phyloP scores from a whole-genome alignment of 2,113 vertebrate genomes.

The Podiceps cristatus region DNA sequence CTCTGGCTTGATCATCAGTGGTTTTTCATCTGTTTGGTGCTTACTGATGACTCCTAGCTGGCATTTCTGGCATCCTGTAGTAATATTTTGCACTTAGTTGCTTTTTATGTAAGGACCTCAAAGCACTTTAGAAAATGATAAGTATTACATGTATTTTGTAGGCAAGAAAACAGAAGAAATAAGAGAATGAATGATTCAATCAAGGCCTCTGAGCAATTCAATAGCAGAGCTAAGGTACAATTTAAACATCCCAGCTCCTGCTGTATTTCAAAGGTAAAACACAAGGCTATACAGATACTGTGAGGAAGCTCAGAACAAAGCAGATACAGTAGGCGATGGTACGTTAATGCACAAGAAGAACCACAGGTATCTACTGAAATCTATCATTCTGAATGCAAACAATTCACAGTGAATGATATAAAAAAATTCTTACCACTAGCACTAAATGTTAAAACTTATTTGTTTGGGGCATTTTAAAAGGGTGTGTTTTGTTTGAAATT shows the following conservation, averaged over 20 bases:
- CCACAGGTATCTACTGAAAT: background rate
- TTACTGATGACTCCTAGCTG: background rate
- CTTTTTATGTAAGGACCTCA: background rate
- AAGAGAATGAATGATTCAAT: background rate
- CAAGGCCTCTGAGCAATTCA: background rate
- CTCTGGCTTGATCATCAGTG: background rate
- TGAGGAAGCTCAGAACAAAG: background rate
- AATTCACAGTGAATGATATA: background rate
- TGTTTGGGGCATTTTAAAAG: background rate
- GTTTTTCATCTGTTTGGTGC: background rate
- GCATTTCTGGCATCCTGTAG: background rate
- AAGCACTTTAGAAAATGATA: background rate
- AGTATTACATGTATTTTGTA: background rate
- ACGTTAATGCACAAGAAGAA: background rate
- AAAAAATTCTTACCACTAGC: background rate
- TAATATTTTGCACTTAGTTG: background rate
- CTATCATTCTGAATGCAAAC: background rate
- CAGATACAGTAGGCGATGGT: background rate
- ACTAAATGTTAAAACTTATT: background rate
- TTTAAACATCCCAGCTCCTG: background rate
- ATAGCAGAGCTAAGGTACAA: background rate
- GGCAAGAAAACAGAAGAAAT: background rate
- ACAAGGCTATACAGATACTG: background rate
- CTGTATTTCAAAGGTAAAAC: background rate
- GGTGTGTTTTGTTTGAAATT: background rate